Conservation (phyloP, 2,888 invertebrate genomes). For the Acanthosepion esculentum region DNA sequence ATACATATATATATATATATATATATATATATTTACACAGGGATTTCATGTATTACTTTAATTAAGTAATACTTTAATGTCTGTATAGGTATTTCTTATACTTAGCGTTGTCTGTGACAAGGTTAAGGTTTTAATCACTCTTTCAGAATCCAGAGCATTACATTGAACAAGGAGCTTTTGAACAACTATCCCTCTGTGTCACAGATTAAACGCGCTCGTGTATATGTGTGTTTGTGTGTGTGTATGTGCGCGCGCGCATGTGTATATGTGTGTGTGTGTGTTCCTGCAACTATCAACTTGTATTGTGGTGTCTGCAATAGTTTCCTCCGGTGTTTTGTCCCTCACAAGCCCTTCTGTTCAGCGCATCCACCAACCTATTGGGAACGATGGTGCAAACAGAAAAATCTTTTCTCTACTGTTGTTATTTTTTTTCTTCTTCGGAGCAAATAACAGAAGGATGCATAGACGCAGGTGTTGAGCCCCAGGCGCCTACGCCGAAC, state of each 20-base stretch:
- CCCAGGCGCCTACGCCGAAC: background rate
- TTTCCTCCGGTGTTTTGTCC: background rate
- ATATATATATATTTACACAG: too few relatives aligned
- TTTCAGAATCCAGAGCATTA: too few relatives aligned
- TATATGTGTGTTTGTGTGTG: background rate
- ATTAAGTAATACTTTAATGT: too few relatives aligned
- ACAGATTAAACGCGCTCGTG: too few relatives aligned
- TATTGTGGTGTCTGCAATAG: background rate
- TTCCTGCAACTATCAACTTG: background rate
- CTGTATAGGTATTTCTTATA: too few relatives aligned
- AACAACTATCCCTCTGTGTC: too few relatives aligned
- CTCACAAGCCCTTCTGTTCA: background rate
- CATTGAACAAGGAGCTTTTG: too few relatives aligned
- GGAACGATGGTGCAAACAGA: background rate
- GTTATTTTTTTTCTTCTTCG: background rate
- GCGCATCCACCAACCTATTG: background rate
- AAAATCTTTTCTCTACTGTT: background rate
- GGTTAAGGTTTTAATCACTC: too few relatives aligned
- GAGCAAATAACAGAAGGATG: background rate
- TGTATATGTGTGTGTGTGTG: background rate
- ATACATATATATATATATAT: too few relatives aligned
- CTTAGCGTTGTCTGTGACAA: too few relatives aligned
- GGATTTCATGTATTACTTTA: too few relatives aligned
- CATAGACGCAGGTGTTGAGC: conserved; percentile 2
- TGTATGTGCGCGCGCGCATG: too few relatives aligned